Evolutionary conservation across 2,797 vertebrate species (phyloP).

Genomic region (Gouania willdenowi): DNA sequence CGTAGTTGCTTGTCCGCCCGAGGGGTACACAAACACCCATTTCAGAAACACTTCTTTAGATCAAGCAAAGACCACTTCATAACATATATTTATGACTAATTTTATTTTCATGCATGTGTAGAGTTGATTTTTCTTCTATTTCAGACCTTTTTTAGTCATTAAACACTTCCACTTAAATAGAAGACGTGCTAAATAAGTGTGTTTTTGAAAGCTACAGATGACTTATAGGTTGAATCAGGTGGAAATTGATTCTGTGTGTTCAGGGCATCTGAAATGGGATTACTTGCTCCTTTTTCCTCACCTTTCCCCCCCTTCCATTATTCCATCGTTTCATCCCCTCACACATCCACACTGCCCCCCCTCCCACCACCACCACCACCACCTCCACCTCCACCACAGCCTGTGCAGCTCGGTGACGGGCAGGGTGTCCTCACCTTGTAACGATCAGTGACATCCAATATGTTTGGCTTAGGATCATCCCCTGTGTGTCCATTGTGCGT

Average conservation of each 20-base stretch:
- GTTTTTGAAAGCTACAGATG: too few species aligned
- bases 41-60: too few species aligned
- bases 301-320: constrained; percentile 14
- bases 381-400: too few species aligned
- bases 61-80: too few species aligned
- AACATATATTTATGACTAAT: too few species aligned
- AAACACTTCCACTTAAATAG: too few species aligned
- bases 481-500: constrained; percentile 58
- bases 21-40: too few species aligned
- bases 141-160: too few species aligned
- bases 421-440: constrained; percentile 62
- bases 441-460: constrained; percentile 68
- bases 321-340: constrained; percentile 15
- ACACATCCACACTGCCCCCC: constrained; percentile 2
- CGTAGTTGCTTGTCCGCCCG: too few species aligned
- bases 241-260: not conserved
- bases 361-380: not conserved
- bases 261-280: constrained; percentile 4
- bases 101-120: too few species aligned
- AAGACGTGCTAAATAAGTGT: too few species aligned
- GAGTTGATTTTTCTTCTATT: too few species aligned
- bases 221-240: not conserved
- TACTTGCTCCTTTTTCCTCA: constrained; percentile 18
- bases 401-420: constrained; percentile 48
- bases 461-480: constrained; percentile 63